A percentile compares a stretch with the other conserved stretches of the same genome.
Evolutionary conservation across 2,113 vertebrate genomes (phyloP).

Genomic region (Arothron firmamentum): DNA sequence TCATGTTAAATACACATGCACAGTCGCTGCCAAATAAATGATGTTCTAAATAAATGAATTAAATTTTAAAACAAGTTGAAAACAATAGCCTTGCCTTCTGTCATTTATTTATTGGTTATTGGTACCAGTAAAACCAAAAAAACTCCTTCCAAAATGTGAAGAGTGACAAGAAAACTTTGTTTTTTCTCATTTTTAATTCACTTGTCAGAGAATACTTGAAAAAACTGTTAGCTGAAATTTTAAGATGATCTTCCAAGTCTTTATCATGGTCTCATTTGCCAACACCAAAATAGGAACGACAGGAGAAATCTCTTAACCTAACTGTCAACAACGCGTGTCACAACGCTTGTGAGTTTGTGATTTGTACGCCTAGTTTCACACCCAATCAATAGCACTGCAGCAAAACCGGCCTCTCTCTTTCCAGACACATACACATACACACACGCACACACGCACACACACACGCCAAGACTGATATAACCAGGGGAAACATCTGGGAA

Average conservation of each 20-base stretch:
- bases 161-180: too few relatives aligned
- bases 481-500: constrained; percentile 51
- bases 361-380: constrained; percentile 14
- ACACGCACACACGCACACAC: constrained; percentile 24
- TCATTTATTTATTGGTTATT: too few relatives aligned
- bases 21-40: too few relatives aligned
- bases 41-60: too few relatives aligned
- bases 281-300: background rate
- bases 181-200: too few relatives aligned
- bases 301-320: background rate
- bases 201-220: background rate
- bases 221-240: constrained; percentile 19
- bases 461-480: constrained; percentile 22
- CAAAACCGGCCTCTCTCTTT: constrained; percentile 6
- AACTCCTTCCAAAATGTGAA: too few relatives aligned
- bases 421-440: constrained; percentile 8
- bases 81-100: too few relatives aligned
- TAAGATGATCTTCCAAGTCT: constrained; percentile 19
- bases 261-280: constrained; percentile 11
- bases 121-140: too few relatives aligned
- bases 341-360: background rate
- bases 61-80: too few relatives aligned
- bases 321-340: constrained; percentile 1
- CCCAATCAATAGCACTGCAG: background rate
- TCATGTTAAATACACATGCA: too few relatives aligned